Evolutionary conservation across 2,888 invertebrate species (phyloP).

Genomic region (Meteorus cinctellus): DNA sequence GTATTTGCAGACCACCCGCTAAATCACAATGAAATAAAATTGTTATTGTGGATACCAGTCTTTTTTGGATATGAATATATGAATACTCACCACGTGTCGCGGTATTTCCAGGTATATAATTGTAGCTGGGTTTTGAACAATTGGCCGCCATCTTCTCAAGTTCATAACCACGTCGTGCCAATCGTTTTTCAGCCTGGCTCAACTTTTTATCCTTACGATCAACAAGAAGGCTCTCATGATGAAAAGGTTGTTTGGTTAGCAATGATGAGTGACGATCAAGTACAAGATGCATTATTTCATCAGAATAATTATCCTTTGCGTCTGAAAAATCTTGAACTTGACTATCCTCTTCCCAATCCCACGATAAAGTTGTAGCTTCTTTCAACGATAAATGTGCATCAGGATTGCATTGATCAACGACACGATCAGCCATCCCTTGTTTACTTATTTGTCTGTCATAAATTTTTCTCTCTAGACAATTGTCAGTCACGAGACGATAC

Average conservation of each 20-base stretch:
- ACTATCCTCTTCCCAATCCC: conserved; percentile 91
- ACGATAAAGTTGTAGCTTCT: conserved; percentile 91
- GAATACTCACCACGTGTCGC: conserved; percentile 66
- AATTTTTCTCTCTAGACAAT: conserved; percentile 97
- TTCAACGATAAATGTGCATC: conserved; percentile 94
- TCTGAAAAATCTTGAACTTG: conserved; percentile 84
- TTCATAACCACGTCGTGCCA: conserved; percentile 95
- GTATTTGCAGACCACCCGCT: conserved; percentile 75
- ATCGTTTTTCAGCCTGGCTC: conserved; percentile 92
- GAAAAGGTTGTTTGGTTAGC: conserved; percentile 90
- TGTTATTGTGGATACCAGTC: too few relatives aligned
- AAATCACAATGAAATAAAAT: conserved; percentile 41
- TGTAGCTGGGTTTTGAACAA: conserved; percentile 77
- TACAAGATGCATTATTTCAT: conserved; percentile 84
- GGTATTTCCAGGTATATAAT: conserved; percentile 71
- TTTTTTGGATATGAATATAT: too few relatives aligned
- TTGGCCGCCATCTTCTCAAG: conserved; percentile 91
- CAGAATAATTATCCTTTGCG: conserved; percentile 83
- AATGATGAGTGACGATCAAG: conserved; percentile 78
- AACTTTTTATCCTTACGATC: conserved; percentile 96
- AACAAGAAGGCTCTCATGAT: conserved; percentile 94
- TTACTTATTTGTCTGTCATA: conserved; percentile 99
- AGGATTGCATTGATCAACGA: conserved; percentile 98
- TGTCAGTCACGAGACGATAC: conserved; percentile 97
- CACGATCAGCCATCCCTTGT: conserved; percentile 98